Conservation (phyloP, 2,797 vertebrate species). For the Onychomys leucogaster region DNA sequence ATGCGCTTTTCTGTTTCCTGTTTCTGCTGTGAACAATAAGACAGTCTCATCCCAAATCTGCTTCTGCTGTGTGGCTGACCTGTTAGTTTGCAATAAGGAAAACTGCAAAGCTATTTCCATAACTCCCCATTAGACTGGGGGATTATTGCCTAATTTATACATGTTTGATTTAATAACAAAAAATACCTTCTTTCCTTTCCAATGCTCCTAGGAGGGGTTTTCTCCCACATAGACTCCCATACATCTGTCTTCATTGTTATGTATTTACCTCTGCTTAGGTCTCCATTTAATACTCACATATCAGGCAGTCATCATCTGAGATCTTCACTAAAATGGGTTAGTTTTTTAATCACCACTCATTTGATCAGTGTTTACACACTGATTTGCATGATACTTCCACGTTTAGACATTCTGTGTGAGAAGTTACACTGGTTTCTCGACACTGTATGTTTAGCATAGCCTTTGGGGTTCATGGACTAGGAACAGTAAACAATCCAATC, state of each 20-base stretch:
- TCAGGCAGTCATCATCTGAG: not conserved
- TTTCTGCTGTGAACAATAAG: not conserved
- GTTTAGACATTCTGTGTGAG: not conserved
- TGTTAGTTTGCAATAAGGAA: not conserved
- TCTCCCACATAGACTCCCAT: not conserved
- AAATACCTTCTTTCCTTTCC: not conserved
- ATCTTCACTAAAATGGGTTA: not conserved
- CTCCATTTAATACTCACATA: not conserved
- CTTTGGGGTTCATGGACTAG: not conserved
- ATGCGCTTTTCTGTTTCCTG: not conserved
- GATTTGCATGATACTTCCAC: not conserved
- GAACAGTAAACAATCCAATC: not conserved
- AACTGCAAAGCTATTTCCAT: not conserved
- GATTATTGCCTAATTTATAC: not conserved
- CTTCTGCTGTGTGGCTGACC: not conserved
- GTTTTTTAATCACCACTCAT: not conserved
- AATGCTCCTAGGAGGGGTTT: not conserved
- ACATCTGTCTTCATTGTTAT: not conserved
- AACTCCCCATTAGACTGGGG: not conserved
- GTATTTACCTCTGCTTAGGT: not conserved
- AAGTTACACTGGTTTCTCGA: not conserved
- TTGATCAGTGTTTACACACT: not conserved
- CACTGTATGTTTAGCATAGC: not conserved
- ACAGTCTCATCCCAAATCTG: not conserved
- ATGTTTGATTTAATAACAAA: not conserved